Evolutionary conservation across 2,888 invertebrate genomes (phyloP), one percentile per base, ranked within the genome.

Genomic region (Patella ulyssiponensis): DNA sequence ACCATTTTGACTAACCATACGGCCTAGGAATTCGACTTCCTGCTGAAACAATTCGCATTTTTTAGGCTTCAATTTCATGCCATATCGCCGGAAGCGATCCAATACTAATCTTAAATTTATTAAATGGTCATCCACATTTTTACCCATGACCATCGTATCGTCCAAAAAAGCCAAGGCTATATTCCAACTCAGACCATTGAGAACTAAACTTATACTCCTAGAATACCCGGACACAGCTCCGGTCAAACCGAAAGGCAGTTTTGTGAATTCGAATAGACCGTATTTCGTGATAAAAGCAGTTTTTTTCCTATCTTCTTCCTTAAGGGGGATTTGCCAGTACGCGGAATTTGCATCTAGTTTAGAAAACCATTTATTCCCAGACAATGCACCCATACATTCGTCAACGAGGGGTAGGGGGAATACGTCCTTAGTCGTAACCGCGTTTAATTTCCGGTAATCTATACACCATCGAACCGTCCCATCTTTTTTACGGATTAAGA

Each of bases 231-330:
- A 33, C 33, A 33, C 33, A 33, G 33, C 33, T 33, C 33, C 3
- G 33, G 33, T 33, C 33, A 33, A n/a, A 56, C 56, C 56, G 11
- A 56, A 56, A 17, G 56, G 15, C 0, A 75, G 17, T 33, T 51
- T 53, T 17, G 23, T 27, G 52, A 58, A 73, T 27, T 72, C 72
- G 20, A 56, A 77, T n/a, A 77, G 64, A 20, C 77, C 72, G 54
- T 73, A 54, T 52, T 73, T 77, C 7, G 77, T 73, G 33, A 56
- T 58, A 44, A 77, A 77, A 2, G 77, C 77, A 2, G 73, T 77
- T 52, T 77, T 77, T 11, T 54, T 14, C 12, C 64, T 2, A 20
- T 77, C 77, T 51, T 58, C 44, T 5, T n/a, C n/a, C 52, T 69
- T 33, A 33, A 75, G 64, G 12, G 14, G 14, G 5, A 75, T 51